Percentiles rank a stretch among this genome's conserved stretches.
Evolutionary conservation across 2,888 invertebrate species (phyloP).

Genomic region (Dusona sp.): DNA sequence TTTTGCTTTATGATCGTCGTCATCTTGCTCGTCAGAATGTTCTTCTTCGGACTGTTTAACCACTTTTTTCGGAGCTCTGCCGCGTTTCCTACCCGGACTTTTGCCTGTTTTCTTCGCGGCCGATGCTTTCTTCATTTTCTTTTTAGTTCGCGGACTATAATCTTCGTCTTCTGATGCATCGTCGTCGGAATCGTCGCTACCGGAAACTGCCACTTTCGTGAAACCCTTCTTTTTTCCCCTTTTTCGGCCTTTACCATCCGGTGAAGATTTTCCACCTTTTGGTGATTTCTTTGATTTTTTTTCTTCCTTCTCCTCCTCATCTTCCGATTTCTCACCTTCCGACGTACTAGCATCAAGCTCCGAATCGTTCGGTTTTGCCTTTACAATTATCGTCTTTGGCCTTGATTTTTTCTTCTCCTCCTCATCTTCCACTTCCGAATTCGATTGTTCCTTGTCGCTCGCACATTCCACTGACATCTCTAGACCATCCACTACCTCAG

Average conservation of each 20-base stretch:
- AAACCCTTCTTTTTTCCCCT: conserved; percentile 74
- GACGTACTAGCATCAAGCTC: conserved; percentile 80
- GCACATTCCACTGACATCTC: conserved; percentile 82
- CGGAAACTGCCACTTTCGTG: conserved; percentile 71
- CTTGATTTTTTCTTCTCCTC: conserved; percentile 73
- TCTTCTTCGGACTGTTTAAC: conserved; percentile 67
- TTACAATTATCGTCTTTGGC: conserved; percentile 80
- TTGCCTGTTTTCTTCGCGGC: conserved; percentile 72
- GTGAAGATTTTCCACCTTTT: conserved; percentile 56
- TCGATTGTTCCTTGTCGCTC: conserved; percentile 80
- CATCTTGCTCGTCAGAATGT: conserved; percentile 70
- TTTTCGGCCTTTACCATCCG: conserved; percentile 67
- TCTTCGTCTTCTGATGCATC: conserved; percentile 80
- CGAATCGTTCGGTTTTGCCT: conserved; percentile 80
- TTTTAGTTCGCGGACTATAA: conserved; percentile 78
- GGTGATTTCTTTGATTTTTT: conserved; percentile 60
- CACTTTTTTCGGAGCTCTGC: conserved; percentile 68
- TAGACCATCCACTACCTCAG: conserved; percentile 80
- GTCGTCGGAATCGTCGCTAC: conserved; percentile 76
- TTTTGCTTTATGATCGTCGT: conserved; percentile 64
- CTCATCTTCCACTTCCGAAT: conserved; percentile 74
- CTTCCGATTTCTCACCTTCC: conserved; percentile 76
- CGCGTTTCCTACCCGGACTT: conserved; percentile 71
- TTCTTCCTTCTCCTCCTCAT: conserved; percentile 64
- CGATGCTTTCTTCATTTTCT: conserved; percentile 74